Base-by-base conservation (phyloP, 2,888 invertebrate genomes). In the Caenorhabditis macrosperma region DNA sequence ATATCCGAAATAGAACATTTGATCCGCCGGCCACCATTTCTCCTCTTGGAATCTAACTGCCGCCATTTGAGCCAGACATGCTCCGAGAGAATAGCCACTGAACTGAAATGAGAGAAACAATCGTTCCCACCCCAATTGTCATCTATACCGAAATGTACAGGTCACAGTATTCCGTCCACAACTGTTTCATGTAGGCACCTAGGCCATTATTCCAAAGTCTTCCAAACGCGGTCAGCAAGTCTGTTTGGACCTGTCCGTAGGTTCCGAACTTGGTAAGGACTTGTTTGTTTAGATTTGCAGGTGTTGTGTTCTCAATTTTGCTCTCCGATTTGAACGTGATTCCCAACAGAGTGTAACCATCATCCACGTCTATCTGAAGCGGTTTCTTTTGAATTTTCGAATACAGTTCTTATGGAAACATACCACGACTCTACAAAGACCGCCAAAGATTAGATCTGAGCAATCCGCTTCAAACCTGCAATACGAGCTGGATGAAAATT, bases 101-200 rank as follows among this genome's bases (percentile, higher is more conserved):
- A 77, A 72, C 81, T 81, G 33, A 35, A 74, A n/a, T n/a, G n/a
- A n/a, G n/a, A n/a, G n/a, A n/a, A n/a, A n/a, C n/a, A n/a, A n/a
- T n/a, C n/a, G n/a, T n/a, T n/a, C n/a, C n/a, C n/a, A n/a, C n/a
- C n/a, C n/a, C n/a, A 17, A 48, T 24, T 10, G 6, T 24, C 12
- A 1, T 17, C 24, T 26, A 12, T 52, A 81, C 81, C 61, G 81
- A 81, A 59, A 81, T 63, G n/a, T 71, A 77, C 6, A 81, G 28
- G 35, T 81, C 81, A 48, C 81, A 81, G 59, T 81, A 81, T 17
- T 81, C 75, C 0, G 44, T 24, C 81, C 81, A 81, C n/a, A 81
- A 38, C 12, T 67, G 41, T 59, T 57, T 35, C 72, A 81, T 75
- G 63, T 77, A 81, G 6, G 75, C 72, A 12, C 76, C 77, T 15